A percentile compares a stretch with the other conserved stretches of the same genome.
These are phyloP conservation scores for Spicauda simplicius DNA, from an alignment of 2,888 invertebrate species.

Conservation along the genomic window DNA sequence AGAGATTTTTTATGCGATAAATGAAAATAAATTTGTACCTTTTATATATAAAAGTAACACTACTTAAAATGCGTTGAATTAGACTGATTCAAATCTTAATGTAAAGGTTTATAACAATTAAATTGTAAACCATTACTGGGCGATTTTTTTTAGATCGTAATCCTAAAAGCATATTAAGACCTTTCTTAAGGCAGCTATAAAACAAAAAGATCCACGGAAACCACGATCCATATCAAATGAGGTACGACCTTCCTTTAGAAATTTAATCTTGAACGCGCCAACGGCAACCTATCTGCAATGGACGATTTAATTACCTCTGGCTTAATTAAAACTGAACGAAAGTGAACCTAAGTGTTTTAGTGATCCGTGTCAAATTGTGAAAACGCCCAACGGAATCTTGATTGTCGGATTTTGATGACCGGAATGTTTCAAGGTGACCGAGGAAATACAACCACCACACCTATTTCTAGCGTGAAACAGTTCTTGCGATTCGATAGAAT, in stretches of 20 bases:
- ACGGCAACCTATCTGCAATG: constrained; percentile 11
- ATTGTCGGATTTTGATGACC: too few species aligned
- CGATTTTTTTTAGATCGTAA: background rate
- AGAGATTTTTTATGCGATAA: too few species aligned
- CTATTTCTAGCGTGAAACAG: too few species aligned
- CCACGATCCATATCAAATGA: constrained; percentile 14
- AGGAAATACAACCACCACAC: too few species aligned
- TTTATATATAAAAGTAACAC: too few species aligned
- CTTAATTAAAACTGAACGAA: constrained; percentile 23
- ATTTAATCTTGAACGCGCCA: constrained; percentile 12
- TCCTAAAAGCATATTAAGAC: background rate
- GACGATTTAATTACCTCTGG: constrained; percentile 18
- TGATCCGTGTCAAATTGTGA: background rate
- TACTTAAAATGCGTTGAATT: too few species aligned
- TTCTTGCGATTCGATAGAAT: too few species aligned
- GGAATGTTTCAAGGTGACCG: too few species aligned
- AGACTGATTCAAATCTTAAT: too few species aligned
- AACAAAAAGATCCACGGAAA: background rate
- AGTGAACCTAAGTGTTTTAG: background rate
- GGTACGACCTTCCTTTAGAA: background rate
- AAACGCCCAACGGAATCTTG: background rate
- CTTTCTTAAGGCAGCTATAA: background rate
- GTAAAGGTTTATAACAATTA: too few species aligned
- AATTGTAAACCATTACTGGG: too few species aligned
- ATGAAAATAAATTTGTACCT: too few species aligned